Conservation (phyloP, 2,888 invertebrate genomes). For the Trichogramma dendrolimi region DNA sequence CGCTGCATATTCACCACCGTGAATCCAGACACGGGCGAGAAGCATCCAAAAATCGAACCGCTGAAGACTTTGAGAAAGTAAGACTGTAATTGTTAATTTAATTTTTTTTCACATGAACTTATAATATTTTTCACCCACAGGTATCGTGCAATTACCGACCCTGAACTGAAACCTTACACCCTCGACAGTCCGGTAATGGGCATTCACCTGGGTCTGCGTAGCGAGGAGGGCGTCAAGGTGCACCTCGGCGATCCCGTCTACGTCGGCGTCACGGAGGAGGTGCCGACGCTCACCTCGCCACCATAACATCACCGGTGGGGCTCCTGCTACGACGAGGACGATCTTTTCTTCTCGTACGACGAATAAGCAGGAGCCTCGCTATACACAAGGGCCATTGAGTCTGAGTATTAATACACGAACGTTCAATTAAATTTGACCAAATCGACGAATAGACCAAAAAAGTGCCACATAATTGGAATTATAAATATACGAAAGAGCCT, state of each 20-base stretch:
- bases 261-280: constrained; percentile 47
- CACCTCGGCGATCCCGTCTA: constrained; percentile 55
- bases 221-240: constrained; percentile 45
- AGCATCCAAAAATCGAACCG: constrained; percentile 61
- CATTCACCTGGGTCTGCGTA: constrained; percentile 54
- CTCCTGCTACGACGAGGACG: constrained; percentile 42
- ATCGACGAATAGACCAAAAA: too few relatives aligned
- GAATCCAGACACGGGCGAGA: constrained; percentile 63
- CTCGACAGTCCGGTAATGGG: constrained; percentile 56
- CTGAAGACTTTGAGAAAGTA: constrained; percentile 65
- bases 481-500: too few relatives aligned
- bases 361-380: too few relatives aligned
- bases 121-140: constrained; percentile 42
- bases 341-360: constrained; percentile 8
- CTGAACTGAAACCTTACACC: constrained; percentile 38
- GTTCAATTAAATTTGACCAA: too few relatives aligned
- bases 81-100: constrained; percentile 19
- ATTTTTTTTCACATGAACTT: background rate
- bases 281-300: constrained; percentile 30
- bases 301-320: constrained; percentile 48
- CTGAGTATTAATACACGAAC: too few relatives aligned
- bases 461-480: too few relatives aligned
- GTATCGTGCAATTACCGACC: constrained; percentile 52
- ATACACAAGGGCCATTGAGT: too few relatives aligned
- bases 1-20: constrained; percentile 72